Percentiles rank a stretch among this genome's conserved stretches.
Conservation (phyloP, 1,140 invertebrate species). For the Microvelia longipes region DNA sequence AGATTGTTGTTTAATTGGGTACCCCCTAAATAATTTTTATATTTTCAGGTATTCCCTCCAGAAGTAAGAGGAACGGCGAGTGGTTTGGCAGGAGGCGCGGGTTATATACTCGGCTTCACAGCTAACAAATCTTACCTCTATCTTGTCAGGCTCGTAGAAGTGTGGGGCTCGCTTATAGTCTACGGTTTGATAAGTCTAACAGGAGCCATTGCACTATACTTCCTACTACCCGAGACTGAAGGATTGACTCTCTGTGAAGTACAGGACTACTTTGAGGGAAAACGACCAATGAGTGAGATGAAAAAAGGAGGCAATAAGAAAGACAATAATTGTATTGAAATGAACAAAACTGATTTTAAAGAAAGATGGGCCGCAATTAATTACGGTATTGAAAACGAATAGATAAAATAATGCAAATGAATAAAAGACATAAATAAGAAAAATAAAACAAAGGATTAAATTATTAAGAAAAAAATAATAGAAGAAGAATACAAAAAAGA, state of each 20-base stretch:
- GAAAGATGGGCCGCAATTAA: conserved; percentile 10
- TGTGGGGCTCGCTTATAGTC: conserved; percentile 23
- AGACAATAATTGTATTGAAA: neutral
- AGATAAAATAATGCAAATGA: neutral
- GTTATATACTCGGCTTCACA: conserved; percentile 53
- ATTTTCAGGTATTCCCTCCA: conserved; percentile 42
- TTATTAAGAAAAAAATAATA: too few relatives aligned
- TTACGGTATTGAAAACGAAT: neutral
- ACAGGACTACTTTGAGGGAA: conserved; percentile 5
- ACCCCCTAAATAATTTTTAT: too few relatives aligned
- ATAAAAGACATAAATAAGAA: too few relatives aligned
- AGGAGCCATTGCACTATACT: conserved; percentile 36
- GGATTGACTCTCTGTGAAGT: conserved; percentile 60
- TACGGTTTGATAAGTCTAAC: conserved; percentile 53
- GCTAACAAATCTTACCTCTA: conserved; percentile 51
- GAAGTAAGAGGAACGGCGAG: conserved; percentile 48
- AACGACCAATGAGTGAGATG: neutral
- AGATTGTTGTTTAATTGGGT: too few relatives aligned
- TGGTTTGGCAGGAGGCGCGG: conserved; percentile 47
- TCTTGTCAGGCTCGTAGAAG: neutral
- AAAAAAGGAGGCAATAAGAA: neutral
- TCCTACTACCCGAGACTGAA: conserved; percentile 65
- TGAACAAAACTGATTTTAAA: conserved; percentile 37
- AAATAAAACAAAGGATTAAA: too few relatives aligned
- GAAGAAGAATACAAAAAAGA: too few relatives aligned